A percentile compares a stretch with the other conserved stretches of the same genome.
Evolutionary conservation across 2,888 invertebrate species (phyloP).

Genomic region (Agapostemon virescens): DNA sequence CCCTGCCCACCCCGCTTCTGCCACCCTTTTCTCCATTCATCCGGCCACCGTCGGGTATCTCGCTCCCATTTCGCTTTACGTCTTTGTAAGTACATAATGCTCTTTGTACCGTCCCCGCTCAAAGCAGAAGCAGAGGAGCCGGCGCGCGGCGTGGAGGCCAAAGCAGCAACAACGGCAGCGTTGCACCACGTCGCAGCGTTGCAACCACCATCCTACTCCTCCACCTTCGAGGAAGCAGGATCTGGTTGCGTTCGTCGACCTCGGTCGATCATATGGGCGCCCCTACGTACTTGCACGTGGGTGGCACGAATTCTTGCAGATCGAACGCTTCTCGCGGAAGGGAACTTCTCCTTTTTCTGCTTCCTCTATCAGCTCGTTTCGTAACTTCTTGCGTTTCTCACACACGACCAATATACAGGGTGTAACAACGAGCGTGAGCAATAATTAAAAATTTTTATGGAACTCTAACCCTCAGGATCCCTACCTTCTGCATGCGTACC

Average conservation of each 20-base stretch:
- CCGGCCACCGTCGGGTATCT: conserved; percentile 72
- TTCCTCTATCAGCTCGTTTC: conserved; percentile 14
- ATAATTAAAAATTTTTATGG: not conserved
- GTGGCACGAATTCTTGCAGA: conserved; percentile 61
- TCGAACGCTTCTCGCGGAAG: conserved; percentile 42
- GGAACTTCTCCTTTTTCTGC: conserved; percentile 5
- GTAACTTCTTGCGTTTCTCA: conserved; percentile 3
- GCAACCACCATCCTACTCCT: conserved; percentile 45
- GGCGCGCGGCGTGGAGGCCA: conserved; percentile 12
- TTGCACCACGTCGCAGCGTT: conserved; percentile 22
- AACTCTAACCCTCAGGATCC: not conserved
- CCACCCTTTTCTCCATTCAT: conserved; percentile 59
- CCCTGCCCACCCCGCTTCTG: conserved; percentile 48
- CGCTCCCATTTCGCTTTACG: conserved; percentile 76
- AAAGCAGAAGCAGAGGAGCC: conserved; percentile 42
- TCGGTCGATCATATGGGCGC: conserved; percentile 64
- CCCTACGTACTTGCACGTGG: conserved; percentile 61
- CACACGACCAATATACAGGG: not conserved
- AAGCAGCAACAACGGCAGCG: conserved; percentile 34
- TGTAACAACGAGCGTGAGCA: not conserved
- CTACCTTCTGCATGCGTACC: too few species aligned
- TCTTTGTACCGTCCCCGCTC: conserved; percentile 73
- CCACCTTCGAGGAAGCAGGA: conserved; percentile 55
- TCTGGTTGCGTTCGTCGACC: conserved; percentile 71
- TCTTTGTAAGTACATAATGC: conserved; percentile 75